Conservation (phyloP, 2,113 vertebrate genomes). For the Paratilapia polleni region DNA sequence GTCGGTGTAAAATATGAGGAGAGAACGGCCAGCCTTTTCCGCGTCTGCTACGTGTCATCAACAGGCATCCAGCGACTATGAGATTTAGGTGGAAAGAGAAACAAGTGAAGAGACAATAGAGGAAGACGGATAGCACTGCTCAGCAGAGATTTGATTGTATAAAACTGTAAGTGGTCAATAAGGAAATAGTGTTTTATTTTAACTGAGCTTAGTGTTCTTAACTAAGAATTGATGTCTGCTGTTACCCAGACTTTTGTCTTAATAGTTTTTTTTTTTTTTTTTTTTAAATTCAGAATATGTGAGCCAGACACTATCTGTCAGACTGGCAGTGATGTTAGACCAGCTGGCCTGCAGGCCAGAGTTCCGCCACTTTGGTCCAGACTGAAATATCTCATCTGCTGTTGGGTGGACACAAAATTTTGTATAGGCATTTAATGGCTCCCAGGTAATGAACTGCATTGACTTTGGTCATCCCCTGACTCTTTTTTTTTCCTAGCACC, state of each 20-base stretch:
- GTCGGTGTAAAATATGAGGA: constrained; percentile 59
- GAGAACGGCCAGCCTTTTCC: constrained; percentile 41
- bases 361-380: neutral
- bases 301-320: neutral
- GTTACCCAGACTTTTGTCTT: neutral
- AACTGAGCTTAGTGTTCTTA: neutral
- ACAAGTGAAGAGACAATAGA: neutral
- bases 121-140: neutral
- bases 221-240: neutral
- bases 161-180: neutral
- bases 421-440: neutral
- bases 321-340: neutral
- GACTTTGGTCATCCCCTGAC: neutral
- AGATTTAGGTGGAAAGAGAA: neutral
- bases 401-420: neutral
- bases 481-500: neutral
- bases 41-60: constrained; percentile 52
- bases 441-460: neutral
- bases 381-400: neutral
- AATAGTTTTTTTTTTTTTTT: neutral
- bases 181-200: neutral
- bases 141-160: neutral
- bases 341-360: neutral
- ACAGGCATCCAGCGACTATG: neutral
- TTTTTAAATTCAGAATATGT: neutral